These are phyloP conservation scores for Serrognathus titanus DNA, from an alignment of 2,888 invertebrate genomes.

Conservation along the genomic window DNA sequence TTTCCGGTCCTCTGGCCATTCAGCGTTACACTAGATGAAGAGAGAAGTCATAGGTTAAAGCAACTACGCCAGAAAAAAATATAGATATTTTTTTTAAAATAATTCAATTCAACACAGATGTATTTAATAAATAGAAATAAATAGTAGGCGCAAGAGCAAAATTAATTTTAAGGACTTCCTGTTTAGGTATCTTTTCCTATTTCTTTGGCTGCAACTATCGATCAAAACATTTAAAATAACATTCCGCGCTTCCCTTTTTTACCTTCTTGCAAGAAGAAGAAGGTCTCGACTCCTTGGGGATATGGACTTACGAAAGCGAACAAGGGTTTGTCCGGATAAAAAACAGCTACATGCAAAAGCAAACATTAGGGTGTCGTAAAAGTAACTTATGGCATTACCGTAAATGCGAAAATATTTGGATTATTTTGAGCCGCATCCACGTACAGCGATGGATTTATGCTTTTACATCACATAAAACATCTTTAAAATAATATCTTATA, in stretches of 20 bases:
- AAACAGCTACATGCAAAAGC: slow-evolving; percentile 41
- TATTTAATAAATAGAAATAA: no score
- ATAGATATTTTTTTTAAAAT: no score
- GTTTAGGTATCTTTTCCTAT: no score
- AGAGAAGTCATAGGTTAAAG: slow-evolving; percentile 46
- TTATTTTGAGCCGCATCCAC: no score
- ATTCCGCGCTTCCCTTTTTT: slow-evolving; percentile 26
- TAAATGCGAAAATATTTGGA: slow-evolving; percentile 20
- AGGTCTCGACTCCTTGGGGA: slow-evolving; percentile 20
- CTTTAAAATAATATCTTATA: no score
- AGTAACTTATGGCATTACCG: slow-evolving; percentile 20
- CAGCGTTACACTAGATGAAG: slow-evolving; percentile 43
- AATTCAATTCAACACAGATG: no score
- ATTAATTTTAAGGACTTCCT: no score
- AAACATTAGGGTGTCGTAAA: slow-evolving; percentile 31
- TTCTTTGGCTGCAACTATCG: neutral
- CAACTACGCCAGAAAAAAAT: neutral
- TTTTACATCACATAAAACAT: no score
- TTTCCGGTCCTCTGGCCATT: slow-evolving; percentile 47
- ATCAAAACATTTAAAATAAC: slow-evolving; percentile 34
- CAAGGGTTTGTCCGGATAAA: slow-evolving; percentile 33
- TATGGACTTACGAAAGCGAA: slow-evolving; percentile 23
- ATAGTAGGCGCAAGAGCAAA: no score
- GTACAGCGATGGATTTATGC: no score
- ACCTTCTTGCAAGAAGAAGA: slow-evolving; percentile 15